phyloP scores from a whole-genome alignment of 2,113 vertebrate genomes.

The Heterocephalus glaber region DNA sequence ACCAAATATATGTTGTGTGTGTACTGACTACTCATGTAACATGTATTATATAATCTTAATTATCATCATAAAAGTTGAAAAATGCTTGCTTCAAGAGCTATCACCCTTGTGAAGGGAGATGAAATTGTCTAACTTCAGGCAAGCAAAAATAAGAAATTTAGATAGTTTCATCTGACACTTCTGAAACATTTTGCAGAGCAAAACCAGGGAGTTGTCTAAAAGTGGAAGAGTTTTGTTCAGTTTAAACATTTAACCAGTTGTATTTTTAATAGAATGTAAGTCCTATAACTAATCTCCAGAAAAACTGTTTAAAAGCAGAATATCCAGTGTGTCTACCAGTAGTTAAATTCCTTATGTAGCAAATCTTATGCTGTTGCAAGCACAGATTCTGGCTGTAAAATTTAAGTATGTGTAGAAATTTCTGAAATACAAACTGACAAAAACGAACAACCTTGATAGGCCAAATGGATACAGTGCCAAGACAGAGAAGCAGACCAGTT shows the following conservation, averaged over 20 bases:
- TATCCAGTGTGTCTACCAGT: not conserved
- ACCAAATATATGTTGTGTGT: not conserved
- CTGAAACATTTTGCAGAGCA: not conserved
- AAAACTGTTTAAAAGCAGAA: not conserved
- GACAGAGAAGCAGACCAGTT: not conserved
- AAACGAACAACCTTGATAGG: not conserved
- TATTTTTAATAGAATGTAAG: not conserved
- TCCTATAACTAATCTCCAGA: not conserved
- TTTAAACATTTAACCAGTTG: not conserved
- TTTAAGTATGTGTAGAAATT: not conserved
- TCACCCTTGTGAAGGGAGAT: not conserved
- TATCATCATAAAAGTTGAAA: not conserved
- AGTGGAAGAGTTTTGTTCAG: not conserved
- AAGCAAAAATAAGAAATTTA: not conserved
- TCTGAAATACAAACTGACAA: constrained; percentile 53
- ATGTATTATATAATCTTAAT: not conserved
- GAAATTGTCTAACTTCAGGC: constrained; percentile 9
- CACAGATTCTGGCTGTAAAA: constrained; percentile 23
- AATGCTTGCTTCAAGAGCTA: not conserved
- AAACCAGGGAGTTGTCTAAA: not conserved
- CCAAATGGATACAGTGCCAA: not conserved
- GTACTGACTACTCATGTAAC: not conserved
- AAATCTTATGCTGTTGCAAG: not conserved
- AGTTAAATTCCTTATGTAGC: not conserved
- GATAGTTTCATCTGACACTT: not conserved